phyloP scores from a whole-genome alignment of 1,140 invertebrate genomes.

The Centruroides sculpturatus region DNA sequence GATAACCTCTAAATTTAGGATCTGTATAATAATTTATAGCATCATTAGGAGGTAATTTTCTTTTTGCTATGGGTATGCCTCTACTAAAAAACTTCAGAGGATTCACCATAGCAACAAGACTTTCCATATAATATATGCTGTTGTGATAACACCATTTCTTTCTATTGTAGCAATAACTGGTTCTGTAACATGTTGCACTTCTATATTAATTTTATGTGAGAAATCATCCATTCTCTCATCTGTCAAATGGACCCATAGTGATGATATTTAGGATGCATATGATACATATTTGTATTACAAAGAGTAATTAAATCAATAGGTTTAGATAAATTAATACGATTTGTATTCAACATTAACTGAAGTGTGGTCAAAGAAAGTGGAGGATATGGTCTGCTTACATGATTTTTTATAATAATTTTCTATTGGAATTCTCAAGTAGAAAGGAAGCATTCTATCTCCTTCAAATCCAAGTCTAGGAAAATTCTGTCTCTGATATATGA shows the following conservation, averaged over 20 bases:
- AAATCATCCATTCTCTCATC: conserved; percentile 83
- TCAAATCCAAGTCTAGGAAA: conserved; percentile 80
- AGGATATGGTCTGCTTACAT: conserved; percentile 73
- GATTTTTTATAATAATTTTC: conserved; percentile 83
- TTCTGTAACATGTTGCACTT: conserved; percentile 92
- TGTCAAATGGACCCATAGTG: conserved; percentile 89
- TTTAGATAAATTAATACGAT: conserved; percentile 56
- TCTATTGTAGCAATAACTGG: conserved; percentile 90
- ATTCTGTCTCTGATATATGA: conserved; percentile 65
- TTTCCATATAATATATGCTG: conserved; percentile 80
- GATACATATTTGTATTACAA: conserved; percentile 62
- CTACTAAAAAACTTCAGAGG: conserved; percentile 68
- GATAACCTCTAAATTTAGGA: conserved; percentile 70
- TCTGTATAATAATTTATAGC: conserved; percentile 73
- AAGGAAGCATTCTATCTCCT: conserved; percentile 65
- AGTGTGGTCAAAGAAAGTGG: conserved; percentile 65
- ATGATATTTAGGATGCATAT: conserved; percentile 48
- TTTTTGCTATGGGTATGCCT: conserved; percentile 71
- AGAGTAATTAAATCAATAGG: conserved; percentile 80
- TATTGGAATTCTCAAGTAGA: conserved; percentile 64
- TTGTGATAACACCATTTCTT: conserved; percentile 80
- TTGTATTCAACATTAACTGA: conserved; percentile 78
- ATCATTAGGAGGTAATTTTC: conserved; percentile 83
- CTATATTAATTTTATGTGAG: conserved; percentile 82
- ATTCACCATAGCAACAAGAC: conserved; percentile 54